Evolutionary conservation across 2,888 invertebrate genomes (phyloP), one percentile per base, ranked within the genome.

Genomic region (Acronicta aceris): DNA sequence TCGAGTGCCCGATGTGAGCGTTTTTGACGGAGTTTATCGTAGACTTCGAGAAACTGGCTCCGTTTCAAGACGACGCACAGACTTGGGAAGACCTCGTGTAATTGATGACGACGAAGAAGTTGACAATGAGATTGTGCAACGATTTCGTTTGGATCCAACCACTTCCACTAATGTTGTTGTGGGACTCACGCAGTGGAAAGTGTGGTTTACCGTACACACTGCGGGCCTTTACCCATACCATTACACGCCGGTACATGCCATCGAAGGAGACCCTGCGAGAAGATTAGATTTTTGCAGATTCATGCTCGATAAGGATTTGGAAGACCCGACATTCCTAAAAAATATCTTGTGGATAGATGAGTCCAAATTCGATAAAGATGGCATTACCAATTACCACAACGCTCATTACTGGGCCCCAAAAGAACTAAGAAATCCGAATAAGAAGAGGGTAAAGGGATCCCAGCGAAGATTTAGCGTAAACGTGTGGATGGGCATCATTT

Each of bases 401-500:
- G 52, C 46, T 9, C 79, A 80, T 62, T 74, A 74, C 47, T 77
- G 77, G 78, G 72, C 69, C 12, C 57, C 67, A 4, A 76, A 78
- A 71, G 58, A 21, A 60, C 25, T n/a, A 40, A 9, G 55, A 48
- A 78, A 80, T 64, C 76, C 79, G 16, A 74, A 76, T 58, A 72
- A 72, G 59, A 81, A 81, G 38, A 54, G 73, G 45, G 17, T 47
- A 50, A 75, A 70, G 52, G 73, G 78, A 25, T 77, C 75, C 21
- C 81, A 79, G 68, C 25, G 74, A 59, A 25, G 74, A 50, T 79
- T 81, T 42, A 64, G 58, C 12, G 10, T 79, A n/a, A 78, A 81
- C 62, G 77, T 79, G 30, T 79, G 77, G 74, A 76, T 74, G 74
- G 80, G 78, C 8, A 75, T 79, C 5, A 78, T 79, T 6, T 53